A percentile compares a stretch with the other conserved stretches of the same genome.
These are phyloP conservation scores for Crocuta crocuta DNA, from an alignment of 2,113 vertebrate species.

Conservation along the genomic window DNA sequence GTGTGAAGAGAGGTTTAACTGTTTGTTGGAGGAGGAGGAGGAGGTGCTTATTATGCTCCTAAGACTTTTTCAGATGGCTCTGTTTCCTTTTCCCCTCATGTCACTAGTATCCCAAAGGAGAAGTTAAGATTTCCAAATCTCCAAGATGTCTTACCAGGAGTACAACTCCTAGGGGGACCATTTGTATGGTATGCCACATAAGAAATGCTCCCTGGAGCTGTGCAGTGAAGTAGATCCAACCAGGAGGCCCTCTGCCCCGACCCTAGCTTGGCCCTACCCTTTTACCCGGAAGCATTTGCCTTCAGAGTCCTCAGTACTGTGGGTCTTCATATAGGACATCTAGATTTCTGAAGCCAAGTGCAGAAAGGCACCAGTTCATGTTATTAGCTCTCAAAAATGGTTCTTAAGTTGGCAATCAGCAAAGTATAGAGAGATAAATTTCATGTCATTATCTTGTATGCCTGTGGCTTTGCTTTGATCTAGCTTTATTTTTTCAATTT, in stretches of 20 bases:
- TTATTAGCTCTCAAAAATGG: background rate
- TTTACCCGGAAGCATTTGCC: background rate
- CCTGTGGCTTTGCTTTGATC: background rate
- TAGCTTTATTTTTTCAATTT: background rate
- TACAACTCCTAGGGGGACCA: conserved; percentile 20
- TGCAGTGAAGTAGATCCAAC: background rate
- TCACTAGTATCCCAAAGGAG: background rate
- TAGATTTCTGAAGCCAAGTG: background rate
- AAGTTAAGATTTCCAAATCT: background rate
- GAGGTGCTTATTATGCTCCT: background rate
- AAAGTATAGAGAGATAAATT: background rate
- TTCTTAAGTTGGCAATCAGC: conserved; percentile 7
- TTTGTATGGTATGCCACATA: background rate
- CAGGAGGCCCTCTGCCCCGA: too few species aligned
- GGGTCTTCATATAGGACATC: background rate
- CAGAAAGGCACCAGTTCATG: background rate
- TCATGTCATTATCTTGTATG: background rate
- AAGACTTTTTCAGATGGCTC: background rate
- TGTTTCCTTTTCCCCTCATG: conserved; percentile 21
- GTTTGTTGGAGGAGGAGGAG: background rate
- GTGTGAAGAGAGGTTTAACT: background rate
- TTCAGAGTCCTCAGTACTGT: background rate
- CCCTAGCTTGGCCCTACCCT: background rate
- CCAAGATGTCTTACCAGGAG: background rate
- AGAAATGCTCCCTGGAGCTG: background rate